Evolutionary conservation across 2,113 vertebrate species (phyloP).

Genomic region (Peromyscus maniculatus): DNA sequence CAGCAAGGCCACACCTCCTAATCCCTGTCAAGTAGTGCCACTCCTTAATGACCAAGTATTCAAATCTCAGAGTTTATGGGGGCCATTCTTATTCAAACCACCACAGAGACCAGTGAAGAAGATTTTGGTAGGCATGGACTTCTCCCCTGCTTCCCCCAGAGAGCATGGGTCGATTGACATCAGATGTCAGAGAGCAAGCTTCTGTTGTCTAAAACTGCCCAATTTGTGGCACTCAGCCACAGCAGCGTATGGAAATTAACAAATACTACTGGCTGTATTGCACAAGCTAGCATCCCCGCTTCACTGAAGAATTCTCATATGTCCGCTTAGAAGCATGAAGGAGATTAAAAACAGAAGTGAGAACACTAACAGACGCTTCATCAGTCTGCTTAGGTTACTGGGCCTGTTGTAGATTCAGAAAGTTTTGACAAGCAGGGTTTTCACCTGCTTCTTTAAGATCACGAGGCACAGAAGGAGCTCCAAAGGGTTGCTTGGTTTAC

Average conservation of each 20-base stretch:
- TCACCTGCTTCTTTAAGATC: not conserved
- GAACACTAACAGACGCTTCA: not conserved
- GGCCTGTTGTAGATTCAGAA: not conserved
- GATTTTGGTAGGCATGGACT: not conserved
- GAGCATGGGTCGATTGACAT: no score
- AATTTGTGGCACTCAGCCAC: not conserved
- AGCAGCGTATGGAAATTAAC: not conserved
- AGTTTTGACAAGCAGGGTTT: not conserved
- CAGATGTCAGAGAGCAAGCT: not conserved
- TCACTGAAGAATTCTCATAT: not conserved
- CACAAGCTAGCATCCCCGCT: not conserved
- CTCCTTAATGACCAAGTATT: not conserved
- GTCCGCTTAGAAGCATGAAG: not conserved
- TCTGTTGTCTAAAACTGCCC: not conserved
- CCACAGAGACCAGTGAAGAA: not conserved
- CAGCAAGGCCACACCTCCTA: not conserved
- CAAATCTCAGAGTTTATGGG: not conserved
- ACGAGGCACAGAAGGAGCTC: not conserved
- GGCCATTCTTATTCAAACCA: not conserved
- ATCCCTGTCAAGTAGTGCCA: not conserved
- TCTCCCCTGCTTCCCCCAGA: not conserved
- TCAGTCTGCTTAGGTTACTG: not conserved
- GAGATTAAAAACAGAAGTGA: not conserved
- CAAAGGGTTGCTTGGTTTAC: not conserved
- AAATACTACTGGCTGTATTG: not conserved